Conservation (phyloP, 2,888 invertebrate species). For the Clunio marinus region DNA sequence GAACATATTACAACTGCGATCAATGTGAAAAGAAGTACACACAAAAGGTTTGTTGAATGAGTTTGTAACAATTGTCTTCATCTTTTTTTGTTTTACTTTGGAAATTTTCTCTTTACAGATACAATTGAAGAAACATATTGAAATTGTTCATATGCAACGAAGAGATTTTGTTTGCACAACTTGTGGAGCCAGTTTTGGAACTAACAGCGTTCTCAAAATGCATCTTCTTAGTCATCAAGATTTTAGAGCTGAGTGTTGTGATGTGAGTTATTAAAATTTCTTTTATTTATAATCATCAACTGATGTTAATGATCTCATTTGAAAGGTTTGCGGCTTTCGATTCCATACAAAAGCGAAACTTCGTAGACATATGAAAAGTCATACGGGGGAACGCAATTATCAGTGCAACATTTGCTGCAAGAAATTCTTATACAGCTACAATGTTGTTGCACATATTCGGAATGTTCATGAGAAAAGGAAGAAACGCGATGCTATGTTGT, state of each 20-base stretch:
- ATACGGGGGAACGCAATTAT: slow-evolving; percentile 23
- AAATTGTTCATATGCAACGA: slow-evolving; percentile 21
- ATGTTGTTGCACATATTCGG: slow-evolving; percentile 21
- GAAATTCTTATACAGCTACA: slow-evolving; percentile 28
- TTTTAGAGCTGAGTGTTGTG: slow-evolving; percentile 9
- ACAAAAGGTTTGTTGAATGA: slow-evolving; percentile 21
- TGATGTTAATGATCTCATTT: no score
- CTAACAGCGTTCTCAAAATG: slow-evolving; percentile 24
- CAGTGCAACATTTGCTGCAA: slow-evolving; percentile 10
- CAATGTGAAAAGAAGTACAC: slow-evolving; percentile 30
- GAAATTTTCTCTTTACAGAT: neutral
- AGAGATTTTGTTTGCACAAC: slow-evolving; percentile 18
- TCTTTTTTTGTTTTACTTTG: neutral
- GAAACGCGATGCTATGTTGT: neutral
- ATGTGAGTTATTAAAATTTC: neutral
- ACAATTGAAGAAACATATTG: slow-evolving; percentile 30
- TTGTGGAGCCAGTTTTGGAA: slow-evolving; percentile 24
- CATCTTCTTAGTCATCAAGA: slow-evolving; percentile 17
- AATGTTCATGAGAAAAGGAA: slow-evolving; percentile 22
- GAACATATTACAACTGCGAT: slow-evolving; percentile 24
- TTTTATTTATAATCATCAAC: neutral
- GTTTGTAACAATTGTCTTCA: neutral
- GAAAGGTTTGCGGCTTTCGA: slow-evolving; percentile 17
- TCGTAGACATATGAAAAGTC: slow-evolving; percentile 23
- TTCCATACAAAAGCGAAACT: slow-evolving; percentile 33